phyloP scores from a whole-genome alignment of 2,888 invertebrate genomes.

The Nephrotoma appendiculata region DNA sequence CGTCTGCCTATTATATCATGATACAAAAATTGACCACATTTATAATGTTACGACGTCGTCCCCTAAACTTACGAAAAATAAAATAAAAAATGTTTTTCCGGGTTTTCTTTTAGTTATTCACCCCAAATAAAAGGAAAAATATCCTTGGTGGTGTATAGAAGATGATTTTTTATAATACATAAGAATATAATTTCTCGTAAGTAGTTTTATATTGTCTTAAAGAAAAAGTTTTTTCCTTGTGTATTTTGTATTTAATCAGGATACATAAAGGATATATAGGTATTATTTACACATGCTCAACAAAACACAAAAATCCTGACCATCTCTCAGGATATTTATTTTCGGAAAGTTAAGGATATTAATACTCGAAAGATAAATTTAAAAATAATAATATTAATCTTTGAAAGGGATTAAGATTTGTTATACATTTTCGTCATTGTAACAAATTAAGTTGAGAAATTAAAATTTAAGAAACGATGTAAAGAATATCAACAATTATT shows the following conservation, averaged over 20 bases:
- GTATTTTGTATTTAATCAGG: background rate
- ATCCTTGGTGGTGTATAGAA: background rate
- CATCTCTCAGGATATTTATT: background rate
- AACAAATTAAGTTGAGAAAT: background rate
- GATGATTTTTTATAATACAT: background rate
- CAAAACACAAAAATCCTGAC: background rate
- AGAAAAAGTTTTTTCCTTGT: background rate
- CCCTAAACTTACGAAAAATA: background rate
- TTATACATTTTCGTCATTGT: background rate
- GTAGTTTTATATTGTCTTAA: background rate
- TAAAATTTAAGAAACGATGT: background rate
- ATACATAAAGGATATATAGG: background rate
- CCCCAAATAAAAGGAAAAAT: background rate
- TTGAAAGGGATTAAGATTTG: background rate
- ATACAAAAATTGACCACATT: background rate
- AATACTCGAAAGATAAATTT: background rate
- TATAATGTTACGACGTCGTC: background rate
- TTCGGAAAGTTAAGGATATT: background rate
- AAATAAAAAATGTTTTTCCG: background rate
- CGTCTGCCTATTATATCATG: background rate
- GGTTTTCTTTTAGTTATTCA: background rate
- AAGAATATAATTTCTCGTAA: background rate
- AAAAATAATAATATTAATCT: background rate
- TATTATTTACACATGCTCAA: background rate
- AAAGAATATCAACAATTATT: too few species aligned